These are phyloP conservation scores for Babylonia areolata DNA, from an alignment of 1,140 invertebrate species.

Conservation along the genomic window DNA sequence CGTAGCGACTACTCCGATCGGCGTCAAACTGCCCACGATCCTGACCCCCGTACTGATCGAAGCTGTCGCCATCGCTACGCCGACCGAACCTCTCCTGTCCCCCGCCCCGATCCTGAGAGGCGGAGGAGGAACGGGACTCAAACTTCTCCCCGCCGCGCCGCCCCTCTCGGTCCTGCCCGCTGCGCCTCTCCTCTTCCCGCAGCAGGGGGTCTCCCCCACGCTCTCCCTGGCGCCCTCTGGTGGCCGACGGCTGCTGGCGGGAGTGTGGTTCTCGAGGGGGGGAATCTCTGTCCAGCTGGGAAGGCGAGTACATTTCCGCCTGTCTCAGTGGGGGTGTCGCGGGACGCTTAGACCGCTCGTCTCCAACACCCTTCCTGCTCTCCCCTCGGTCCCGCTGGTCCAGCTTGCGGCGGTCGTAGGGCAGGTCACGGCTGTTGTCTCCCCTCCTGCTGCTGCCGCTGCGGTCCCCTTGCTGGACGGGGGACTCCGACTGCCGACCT, in stretches of 20 bases:
- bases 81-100: conserved; percentile 9
- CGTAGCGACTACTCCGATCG: not conserved
- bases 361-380: conserved; percentile 13
- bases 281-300: conserved; percentile 28
- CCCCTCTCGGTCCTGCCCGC: not conserved
- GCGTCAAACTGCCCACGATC: conserved; percentile 26
- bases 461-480: not conserved
- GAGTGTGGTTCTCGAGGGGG: not conserved
- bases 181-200: conserved; percentile 11
- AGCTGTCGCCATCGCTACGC: conserved; percentile 13
- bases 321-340: not conserved
- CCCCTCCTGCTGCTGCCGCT: conserved; percentile 19
- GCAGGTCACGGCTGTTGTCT: not conserved
- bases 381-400: not conserved
- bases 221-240: conserved; percentile 6
- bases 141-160: conserved; percentile 14
- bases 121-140: conserved; percentile 17
- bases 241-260: not conserved
- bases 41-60: conserved; percentile 22
- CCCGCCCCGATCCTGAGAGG: not conserved
- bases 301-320: conserved; percentile 31
- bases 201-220: conserved; percentile 18
- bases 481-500: not conserved
- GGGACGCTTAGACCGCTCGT: not conserved
- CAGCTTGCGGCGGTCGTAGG: conserved; percentile 1